Conservation (phyloP, 2,888 invertebrate species). For the Rhamnusium bicolor region DNA sequence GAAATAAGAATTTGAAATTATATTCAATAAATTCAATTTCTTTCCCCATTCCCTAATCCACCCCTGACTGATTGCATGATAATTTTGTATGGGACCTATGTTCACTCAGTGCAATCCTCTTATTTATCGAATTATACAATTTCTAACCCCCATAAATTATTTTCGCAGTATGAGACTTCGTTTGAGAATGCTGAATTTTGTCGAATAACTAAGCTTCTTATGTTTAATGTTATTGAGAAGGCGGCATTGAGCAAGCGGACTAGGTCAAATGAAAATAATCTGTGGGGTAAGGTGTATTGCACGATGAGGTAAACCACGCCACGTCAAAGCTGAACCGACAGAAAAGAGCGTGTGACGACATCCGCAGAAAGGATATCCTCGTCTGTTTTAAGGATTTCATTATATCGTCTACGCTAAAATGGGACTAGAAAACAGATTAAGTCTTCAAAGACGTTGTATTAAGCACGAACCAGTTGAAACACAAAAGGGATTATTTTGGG, state of each 20-base stretch:
- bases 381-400: conserved; percentile 3
- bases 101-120: too few species aligned
- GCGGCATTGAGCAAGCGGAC: background rate
- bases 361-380: conserved; percentile 1
- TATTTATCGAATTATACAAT: conserved; percentile 2
- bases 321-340: background rate
- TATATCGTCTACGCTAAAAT: background rate
- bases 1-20: too few species aligned
- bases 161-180: background rate
- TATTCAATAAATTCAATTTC: too few species aligned
- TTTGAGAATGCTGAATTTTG: conserved; percentile 15
- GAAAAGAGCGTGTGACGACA: background rate
- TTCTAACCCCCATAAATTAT: conserved; percentile 11
- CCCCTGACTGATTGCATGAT: too few species aligned
- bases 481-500: conserved; percentile 30
- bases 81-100: too few species aligned
- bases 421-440: conserved; percentile 51
- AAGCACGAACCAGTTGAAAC: conserved; percentile 20
- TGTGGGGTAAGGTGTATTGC: background rate
- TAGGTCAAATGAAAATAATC: conserved; percentile 16
- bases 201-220: conserved; percentile 22
- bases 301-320: background rate
- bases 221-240: conserved; percentile 8
- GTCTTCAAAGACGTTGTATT: conserved; percentile 47
- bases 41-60: too few species aligned